A percentile compares a stretch with the other conserved stretches of the same genome.
These are phyloP conservation scores for Platerodrilus igneus DNA, from an alignment of 2,888 invertebrate genomes.

Conservation along the genomic window DNA sequence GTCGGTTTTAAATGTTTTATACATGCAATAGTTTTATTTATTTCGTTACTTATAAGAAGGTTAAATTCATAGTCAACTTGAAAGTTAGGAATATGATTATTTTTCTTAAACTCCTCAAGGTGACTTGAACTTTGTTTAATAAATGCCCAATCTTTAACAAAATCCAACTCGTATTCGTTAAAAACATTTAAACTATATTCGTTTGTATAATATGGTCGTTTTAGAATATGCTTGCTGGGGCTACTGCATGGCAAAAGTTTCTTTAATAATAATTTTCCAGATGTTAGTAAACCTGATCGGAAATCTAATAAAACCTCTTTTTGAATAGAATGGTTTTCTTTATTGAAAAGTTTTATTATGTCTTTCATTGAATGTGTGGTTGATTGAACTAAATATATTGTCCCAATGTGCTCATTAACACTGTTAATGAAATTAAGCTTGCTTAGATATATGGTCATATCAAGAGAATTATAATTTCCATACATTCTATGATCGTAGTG, in stretches of 20 bases:
- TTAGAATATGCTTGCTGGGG: neutral
- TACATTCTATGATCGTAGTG: constrained; percentile 11
- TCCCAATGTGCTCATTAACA: constrained; percentile 16
- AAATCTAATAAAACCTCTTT: constrained; percentile 11
- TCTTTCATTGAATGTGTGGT: constrained; percentile 10
- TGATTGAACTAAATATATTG: constrained; percentile 7
- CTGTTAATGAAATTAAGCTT: constrained; percentile 14
- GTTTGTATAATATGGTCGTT: constrained; percentile 2
- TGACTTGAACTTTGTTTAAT: neutral
- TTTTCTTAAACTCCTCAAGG: constrained; percentile 3
- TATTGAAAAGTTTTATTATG: constrained; percentile 5
- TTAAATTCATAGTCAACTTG: constrained; percentile 10
- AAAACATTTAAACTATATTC: constrained; percentile 17
- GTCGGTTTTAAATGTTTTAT: constrained; percentile 11
- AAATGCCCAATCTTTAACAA: constrained; percentile 12
- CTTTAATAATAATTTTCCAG: constrained; percentile 3
- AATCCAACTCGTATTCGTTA: constrained; percentile 14
- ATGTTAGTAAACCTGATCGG: constrained; percentile 7
- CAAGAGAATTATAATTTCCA: constrained; percentile 15
- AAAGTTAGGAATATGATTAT: constrained; percentile 8
- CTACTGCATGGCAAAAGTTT: neutral
- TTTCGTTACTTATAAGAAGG: neutral
- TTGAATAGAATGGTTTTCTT: neutral
- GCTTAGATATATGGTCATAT: constrained; percentile 18
- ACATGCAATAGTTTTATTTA: constrained; percentile 6